Conservation (phyloP, 2,888 invertebrate species). For the Nomada ruficornis region DNA sequence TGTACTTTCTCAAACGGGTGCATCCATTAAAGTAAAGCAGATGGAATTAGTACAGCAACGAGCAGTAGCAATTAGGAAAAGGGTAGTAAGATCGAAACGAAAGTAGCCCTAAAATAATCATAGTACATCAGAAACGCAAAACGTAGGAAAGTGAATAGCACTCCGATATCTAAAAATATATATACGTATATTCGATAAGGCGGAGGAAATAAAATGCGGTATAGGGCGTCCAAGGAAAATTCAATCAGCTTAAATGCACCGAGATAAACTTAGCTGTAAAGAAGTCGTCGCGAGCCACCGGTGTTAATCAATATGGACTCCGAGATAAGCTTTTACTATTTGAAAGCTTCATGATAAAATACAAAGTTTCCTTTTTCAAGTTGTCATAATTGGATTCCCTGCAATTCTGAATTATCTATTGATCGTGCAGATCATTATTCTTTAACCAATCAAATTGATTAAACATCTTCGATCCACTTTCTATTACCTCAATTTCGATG, state of each 20-base stretch:
- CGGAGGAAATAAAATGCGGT: slow-evolving; percentile 11
- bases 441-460: not conserved
- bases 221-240: slow-evolving; percentile 39
- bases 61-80: not conserved
- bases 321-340: slow-evolving; percentile 48
- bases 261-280: slow-evolving; percentile 53
- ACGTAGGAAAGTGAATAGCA: slow-evolving; percentile 24
- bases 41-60: not conserved
- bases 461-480: not conserved
- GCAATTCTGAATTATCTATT: not conserved
- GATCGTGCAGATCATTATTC: not conserved
- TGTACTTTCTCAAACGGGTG: not conserved
- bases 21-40: not conserved
- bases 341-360: not conserved
- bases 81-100: not conserved
- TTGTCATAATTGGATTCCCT: not conserved
- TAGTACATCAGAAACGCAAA: slow-evolving; percentile 19
- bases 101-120: not conserved
- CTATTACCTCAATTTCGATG: not conserved
- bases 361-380: not conserved
- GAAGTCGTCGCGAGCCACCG: slow-evolving; percentile 43
- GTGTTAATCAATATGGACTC: slow-evolving; percentile 54
- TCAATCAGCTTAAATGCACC: slow-evolving; percentile 60
- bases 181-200: slow-evolving; percentile 31
- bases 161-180: slow-evolving; percentile 4